These are phyloP conservation scores for Epinotia bilunana DNA, from an alignment of 2,888 invertebrate genomes.

Conservation along the genomic window DNA sequence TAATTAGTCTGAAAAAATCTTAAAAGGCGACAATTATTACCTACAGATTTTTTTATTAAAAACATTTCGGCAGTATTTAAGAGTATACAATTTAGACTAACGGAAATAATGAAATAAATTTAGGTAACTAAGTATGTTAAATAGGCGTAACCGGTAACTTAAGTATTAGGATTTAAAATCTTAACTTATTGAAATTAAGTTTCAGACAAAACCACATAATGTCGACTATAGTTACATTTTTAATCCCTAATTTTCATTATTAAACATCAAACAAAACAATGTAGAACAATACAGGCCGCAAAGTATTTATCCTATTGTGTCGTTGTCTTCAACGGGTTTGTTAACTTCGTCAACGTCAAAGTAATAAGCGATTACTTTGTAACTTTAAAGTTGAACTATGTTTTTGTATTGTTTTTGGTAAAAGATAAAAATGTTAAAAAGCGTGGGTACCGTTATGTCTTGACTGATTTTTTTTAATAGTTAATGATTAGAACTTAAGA, in stretches of 20 bases:
- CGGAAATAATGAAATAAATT: too few species aligned
- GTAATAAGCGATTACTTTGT: slow-evolving; percentile 8
- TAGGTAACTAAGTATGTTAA: too few species aligned
- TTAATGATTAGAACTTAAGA: too few species aligned
- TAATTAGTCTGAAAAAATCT: too few species aligned
- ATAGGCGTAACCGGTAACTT: background rate
- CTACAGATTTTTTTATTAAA: too few species aligned
- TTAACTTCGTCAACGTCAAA: slow-evolving; percentile 15
- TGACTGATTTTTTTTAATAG: background rate
- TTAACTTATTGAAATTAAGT: background rate
- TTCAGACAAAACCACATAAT: background rate
- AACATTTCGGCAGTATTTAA: too few species aligned
- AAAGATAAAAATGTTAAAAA: slow-evolving; percentile 45
- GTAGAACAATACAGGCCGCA: slow-evolving; percentile 7
- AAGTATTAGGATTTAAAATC: background rate
- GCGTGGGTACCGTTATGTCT: background rate
- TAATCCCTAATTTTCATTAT: slow-evolving; percentile 21
- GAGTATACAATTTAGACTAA: too few species aligned
- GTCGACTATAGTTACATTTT: slow-evolving; percentile 17
- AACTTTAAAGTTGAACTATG: slow-evolving; percentile 22
- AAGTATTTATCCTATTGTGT: slow-evolving; percentile 22
- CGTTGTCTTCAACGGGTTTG: slow-evolving; percentile 9
- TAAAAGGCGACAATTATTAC: too few species aligned
- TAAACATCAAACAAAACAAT: slow-evolving; percentile 9
- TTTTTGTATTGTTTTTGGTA: slow-evolving; percentile 15